Evolutionary conservation across 92 coral and sea anemone species (phyloP).

Genomic region (Pocillopora meandrina): DNA sequence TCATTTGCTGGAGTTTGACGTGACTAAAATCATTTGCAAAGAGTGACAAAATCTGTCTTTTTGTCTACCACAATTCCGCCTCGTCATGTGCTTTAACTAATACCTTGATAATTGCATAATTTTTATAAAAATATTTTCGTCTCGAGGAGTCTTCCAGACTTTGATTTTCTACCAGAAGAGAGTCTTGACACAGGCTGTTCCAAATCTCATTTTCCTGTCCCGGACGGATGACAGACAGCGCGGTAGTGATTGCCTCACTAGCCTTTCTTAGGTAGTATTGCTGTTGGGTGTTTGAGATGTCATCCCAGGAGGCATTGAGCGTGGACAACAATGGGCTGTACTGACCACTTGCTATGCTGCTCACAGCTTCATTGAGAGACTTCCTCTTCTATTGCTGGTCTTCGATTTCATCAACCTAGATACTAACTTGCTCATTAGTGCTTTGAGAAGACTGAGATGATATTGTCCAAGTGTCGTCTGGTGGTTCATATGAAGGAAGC

Average conservation of each 20-base stretch:
- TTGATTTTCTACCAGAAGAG: too few relatives aligned
- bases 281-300: conserved; percentile 54
- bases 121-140: conserved; percentile 25
- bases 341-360: background rate
- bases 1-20: conserved; percentile 22
- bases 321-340: conserved; percentile 23
- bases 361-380: conserved; percentile 32
- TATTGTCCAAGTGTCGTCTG: conserved; percentile 27
- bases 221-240: background rate
- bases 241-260: conserved; percentile 29
- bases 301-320: conserved; percentile 54
- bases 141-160: background rate
- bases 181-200: too few relatives aligned
- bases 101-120: background rate
- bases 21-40: too few relatives aligned
- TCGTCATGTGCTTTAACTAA: too few relatives aligned
- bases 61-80: too few relatives aligned
- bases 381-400: conserved; percentile 19
- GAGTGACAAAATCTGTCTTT: too few relatives aligned
- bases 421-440: conserved; percentile 2
- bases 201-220: too few relatives aligned
- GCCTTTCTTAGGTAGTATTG: conserved; percentile 46
- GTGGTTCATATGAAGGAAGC: conserved; percentile 27
- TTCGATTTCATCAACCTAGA: too few relatives aligned
- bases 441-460: conserved; percentile 32